Base-by-base conservation (phyloP, 2,797 vertebrate species). In the Oophaga sylvatica region DNA sequence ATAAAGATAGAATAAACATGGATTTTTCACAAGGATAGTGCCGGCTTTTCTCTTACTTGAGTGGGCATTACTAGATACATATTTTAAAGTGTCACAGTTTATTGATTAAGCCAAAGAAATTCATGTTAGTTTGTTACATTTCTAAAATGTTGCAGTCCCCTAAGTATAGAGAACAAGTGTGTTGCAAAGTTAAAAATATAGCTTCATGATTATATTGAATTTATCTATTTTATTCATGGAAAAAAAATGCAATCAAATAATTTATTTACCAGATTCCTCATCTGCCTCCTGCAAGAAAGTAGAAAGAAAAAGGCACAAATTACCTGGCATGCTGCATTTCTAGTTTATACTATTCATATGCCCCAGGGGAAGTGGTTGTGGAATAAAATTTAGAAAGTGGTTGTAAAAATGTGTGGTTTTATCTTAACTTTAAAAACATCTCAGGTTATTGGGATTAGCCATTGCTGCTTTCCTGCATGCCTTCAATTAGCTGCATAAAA, bases 401-500 rank as follows among this genome's bases (percentile, higher is more conserved):
- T 84, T 92, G 92, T 94, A 92, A 93, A 93, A 90, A 88, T 31
- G 90, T 94, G 93, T 22, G 92, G 94, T 93, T 94, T 95, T 93
- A 92, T 92, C 93, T 92, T 89, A 90, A 92, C 91, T 84, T 80
- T 20, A 94, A 91, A 94, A 94, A 94, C 91, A 93, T 89, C 90
- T 92, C 88, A 90, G 91, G 90, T 92, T 91, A 83, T 92, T 91
- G 91, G 93, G 94, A 96, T 96, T 94, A 95, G 92, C 87, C 93
- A 90, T 90, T 91, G 92, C 91, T 92, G 90, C 92, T 94, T 94
- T 95, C 94, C 94, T 94, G 93, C 94, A 94, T 95, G 94, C 94
- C 94, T 96, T 95, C 94, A 95, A 95, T 95, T 94, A 96, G 94
- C 91, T 80, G 92, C 93, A 94, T 95, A 93, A 95, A 95, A 95